These are phyloP conservation scores for Colletes latitarsis DNA, from an alignment of 1,140 invertebrate species.

Conservation along the genomic window DNA sequence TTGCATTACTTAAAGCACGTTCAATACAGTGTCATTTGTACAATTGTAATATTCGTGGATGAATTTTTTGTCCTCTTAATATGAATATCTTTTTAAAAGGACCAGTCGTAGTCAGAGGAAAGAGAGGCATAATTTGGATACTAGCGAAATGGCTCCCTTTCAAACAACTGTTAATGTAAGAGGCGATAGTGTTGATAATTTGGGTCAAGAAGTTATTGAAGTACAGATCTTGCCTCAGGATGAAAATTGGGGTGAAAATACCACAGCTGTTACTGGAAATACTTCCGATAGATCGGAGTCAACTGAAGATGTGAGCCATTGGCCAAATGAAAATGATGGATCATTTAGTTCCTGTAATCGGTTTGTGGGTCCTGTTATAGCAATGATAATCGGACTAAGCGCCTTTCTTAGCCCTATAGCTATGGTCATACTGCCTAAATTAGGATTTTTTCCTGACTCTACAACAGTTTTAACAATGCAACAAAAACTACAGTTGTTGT, in stretches of 20 bases:
- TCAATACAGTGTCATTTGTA: background rate
- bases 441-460: constrained; percentile 88
- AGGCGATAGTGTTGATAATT: constrained; percentile 84
- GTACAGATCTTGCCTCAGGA: constrained; percentile 97
- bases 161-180: constrained; percentile 90
- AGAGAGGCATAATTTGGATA: constrained; percentile 73
- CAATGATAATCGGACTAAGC: constrained; percentile 88
- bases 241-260: constrained; percentile 99
- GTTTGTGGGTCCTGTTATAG: constrained; percentile 89
- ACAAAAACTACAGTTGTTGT: constrained; percentile 82
- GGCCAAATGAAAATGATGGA: constrained; percentile 88
- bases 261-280: constrained; percentile 97
- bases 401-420: constrained; percentile 95
- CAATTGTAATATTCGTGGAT: constrained; percentile 10
- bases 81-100: constrained; percentile 55
- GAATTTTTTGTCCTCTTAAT: background rate
- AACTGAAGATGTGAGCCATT: constrained; percentile 92
- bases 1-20: background rate
- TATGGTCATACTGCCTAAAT: constrained; percentile 96
- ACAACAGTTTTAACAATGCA: constrained; percentile 81
- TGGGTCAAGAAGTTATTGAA: constrained; percentile 92
- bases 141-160: constrained; percentile 86
- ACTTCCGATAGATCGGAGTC: constrained; percentile 97
- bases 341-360: constrained; percentile 89
- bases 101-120: constrained; percentile 77